phyloP scores from a whole-genome alignment of 2,888 invertebrate species.

The Miltochrista miniata region DNA sequence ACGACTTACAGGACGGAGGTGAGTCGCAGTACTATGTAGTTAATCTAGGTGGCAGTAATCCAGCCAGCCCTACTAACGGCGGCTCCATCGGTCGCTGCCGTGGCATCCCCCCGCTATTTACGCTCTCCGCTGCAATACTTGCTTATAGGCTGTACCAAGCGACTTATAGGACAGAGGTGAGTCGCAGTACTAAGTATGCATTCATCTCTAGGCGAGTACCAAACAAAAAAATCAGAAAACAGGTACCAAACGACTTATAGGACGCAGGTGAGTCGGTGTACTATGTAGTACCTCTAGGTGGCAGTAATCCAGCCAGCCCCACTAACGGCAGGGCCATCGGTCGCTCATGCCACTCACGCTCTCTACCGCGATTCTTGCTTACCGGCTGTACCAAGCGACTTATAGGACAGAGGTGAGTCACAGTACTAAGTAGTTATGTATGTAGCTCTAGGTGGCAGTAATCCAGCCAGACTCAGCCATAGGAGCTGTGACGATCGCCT shows the following conservation, averaged over 20 bases:
- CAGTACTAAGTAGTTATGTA: not conserved
- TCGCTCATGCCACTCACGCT: conserved; percentile 43
- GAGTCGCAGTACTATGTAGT: too few species aligned
- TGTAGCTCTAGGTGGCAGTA: not conserved
- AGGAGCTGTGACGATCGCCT: too few species aligned
- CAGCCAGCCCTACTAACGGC: conserved; percentile 1
- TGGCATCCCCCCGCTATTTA: conserved; percentile 48
- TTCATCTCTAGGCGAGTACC: too few species aligned
- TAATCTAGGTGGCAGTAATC: conserved; percentile 4
- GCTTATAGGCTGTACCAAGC: conserved; percentile 47
- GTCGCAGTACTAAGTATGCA: not conserved
- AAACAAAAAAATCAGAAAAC: too few species aligned
- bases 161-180: conserved; percentile 44
- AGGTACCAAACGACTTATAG: too few species aligned
- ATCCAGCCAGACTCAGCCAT: not conserved
- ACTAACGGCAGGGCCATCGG: not conserved
- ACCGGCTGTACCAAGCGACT: conserved; percentile 41
- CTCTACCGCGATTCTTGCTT: conserved; percentile 53
- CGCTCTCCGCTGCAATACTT: conserved; percentile 51
- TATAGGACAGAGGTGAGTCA: conserved; percentile 42
- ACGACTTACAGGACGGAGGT: too few species aligned
- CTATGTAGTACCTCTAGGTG: too few species aligned
- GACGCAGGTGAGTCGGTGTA: too few species aligned
- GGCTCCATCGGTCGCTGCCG: not conserved
- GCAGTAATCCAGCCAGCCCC: conserved; percentile 3